phyloP scores from a whole-genome alignment of 2,113 vertebrate species.

The Ia io region DNA sequence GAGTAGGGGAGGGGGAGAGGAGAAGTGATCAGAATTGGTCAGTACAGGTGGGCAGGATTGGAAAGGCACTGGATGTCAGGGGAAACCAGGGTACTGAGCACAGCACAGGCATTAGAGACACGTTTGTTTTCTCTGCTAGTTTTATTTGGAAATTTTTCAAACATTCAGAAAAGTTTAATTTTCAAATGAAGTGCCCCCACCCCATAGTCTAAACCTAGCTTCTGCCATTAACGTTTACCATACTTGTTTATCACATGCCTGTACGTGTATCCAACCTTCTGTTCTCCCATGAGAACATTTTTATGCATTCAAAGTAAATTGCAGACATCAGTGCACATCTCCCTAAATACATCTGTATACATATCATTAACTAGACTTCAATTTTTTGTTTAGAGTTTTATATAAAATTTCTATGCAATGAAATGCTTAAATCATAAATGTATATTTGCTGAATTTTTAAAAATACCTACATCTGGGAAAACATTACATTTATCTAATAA shows the following conservation, averaged over 20 bases:
- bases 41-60: not conserved
- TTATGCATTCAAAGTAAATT: not conserved
- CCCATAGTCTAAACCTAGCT: not conserved
- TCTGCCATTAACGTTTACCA: not conserved
- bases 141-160: not conserved
- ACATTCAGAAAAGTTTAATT: not conserved
- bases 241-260: not conserved
- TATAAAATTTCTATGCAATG: not conserved
- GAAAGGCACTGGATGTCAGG: too few species aligned
- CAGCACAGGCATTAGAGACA: not conserved
- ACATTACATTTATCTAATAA: not conserved
- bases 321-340: not conserved
- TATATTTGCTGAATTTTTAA: constrained; percentile 1
- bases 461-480: not conserved
- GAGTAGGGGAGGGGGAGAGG: accelerated
- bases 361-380: not conserved
- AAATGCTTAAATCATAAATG: not conserved
- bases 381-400: not conserved
- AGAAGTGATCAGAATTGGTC: not conserved
- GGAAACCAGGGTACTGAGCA: not conserved
- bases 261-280: not conserved
- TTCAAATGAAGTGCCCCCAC: not conserved
- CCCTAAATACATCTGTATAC: not conserved
- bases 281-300: not conserved
- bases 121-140: accelerated